Evolutionary conservation across 2,888 invertebrate species (phyloP), one percentile per base, ranked within the genome.

Genomic region (Crossocerus cetratus): DNA sequence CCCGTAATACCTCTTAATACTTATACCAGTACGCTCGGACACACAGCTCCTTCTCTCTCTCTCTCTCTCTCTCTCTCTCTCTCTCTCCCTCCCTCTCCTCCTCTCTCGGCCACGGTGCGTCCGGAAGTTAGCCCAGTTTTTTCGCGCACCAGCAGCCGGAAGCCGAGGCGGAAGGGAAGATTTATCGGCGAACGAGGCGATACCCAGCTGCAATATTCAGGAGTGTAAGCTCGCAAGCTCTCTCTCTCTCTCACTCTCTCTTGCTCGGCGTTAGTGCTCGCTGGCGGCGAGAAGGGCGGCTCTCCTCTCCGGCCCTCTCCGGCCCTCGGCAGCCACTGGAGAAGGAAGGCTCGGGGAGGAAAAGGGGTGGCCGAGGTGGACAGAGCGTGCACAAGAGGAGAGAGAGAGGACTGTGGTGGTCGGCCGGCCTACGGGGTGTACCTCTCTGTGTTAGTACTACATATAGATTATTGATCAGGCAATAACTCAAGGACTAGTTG

Each of bases 381-480:
- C 49, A 16, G 49, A 16, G 16, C 3, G 49, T n/a, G 14, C 8
- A n/a, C 49, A n/a, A 49, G 14, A 16, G 49, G 3, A 49, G n/a
- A n/a, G n/a, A n/a, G n/a, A n/a, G n/a, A n/a, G 49, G 4, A 14
- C 85, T 84, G 83, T 84, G 80, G 84, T 83, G 86, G 83, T 84
- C 86, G 85, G 84, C 70, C 73, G 58, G 59, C 61, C 84, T 81
- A 84, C 84, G 80, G 83, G 68, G 81, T 74, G 69, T 63, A 74
- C 80, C n/a, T n/a, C n/a, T 32, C 32, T 32, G 32, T 77, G 83
- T 68, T 72, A 72, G 73, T 74, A 80, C 89, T 86, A 86, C 87
- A 88, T 90, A 90, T 90, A 89, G 89, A 89, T 90, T 90, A 90
- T 90, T 89, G 89, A 90, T 90, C 89, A 88, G 88, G 89, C 87